Conservation (phyloP, 2,888 invertebrate species). For the Prenolepis imparis region DNA sequence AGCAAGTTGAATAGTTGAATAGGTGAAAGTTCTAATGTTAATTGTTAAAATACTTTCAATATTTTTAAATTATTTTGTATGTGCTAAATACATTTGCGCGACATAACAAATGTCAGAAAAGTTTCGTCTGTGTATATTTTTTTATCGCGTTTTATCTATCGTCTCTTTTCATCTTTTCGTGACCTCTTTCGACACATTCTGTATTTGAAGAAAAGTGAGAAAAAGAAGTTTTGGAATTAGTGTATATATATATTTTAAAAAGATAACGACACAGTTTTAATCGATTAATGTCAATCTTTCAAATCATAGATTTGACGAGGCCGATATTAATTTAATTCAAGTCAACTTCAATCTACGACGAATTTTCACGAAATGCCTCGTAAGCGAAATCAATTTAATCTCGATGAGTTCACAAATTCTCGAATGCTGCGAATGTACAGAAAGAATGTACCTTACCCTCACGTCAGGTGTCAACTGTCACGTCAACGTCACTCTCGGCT, state of each 20-base stretch:
- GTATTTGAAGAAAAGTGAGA: neutral
- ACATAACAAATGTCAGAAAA: neutral
- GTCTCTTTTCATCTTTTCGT: neutral
- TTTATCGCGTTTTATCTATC: neutral
- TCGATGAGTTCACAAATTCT: conserved; percentile 1
- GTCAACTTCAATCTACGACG: neutral
- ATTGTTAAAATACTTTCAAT: neutral
- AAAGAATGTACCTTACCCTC: conserved; percentile 15
- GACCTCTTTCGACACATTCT: neutral
- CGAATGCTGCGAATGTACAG: neutral
- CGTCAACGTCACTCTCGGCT: conserved; percentile 28
- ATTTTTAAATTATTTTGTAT: neutral
- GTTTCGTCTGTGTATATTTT: neutral
- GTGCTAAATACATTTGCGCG: too few relatives aligned
- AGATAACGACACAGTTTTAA: neutral
- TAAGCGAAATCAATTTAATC: conserved; percentile 15
- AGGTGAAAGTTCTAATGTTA: too few relatives aligned
- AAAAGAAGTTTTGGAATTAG: neutral
- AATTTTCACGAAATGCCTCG: neutral
- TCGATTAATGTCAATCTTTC: neutral
- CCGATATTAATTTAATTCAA: neutral
- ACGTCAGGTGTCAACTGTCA: conserved; percentile 17
- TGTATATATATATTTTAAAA: neutral
- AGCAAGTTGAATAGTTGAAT: too few relatives aligned
- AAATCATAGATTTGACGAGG: neutral